phyloP scores from a whole-genome alignment of 2,797 vertebrate species.

The Acanthurus leucopareius region DNA sequence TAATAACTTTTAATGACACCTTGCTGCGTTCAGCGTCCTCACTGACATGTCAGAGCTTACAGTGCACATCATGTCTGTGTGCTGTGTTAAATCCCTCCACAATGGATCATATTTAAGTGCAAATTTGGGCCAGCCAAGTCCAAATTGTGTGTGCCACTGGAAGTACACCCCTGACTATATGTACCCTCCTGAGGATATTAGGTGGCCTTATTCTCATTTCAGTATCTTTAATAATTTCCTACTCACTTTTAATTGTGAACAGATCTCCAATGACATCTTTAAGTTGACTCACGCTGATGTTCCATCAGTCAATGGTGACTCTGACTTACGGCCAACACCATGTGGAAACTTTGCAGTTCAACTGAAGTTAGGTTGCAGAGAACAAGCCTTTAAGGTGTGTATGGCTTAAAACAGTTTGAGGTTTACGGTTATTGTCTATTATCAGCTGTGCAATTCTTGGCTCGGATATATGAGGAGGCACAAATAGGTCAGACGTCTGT shows the following conservation, averaged over 20 bases:
- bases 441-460: too few species aligned
- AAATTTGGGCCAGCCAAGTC: neutral
- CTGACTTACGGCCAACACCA: conserved; percentile 8
- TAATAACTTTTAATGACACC: neutral
- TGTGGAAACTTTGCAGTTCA: conserved; percentile 4
- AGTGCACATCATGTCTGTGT: neutral
- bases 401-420: neutral
- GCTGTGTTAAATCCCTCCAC: neutral
- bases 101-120: neutral
- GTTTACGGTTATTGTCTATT: neutral
- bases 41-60: neutral
- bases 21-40: neutral
- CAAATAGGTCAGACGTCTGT: neutral
- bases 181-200: too few species aligned
- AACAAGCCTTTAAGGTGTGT: conserved; percentile 44
- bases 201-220: neutral
- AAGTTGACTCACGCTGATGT: neutral
- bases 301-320: neutral
- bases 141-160: neutral
- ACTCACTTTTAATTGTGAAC: neutral
- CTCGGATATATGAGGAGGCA: neutral
- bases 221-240: neutral
- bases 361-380: conserved; percentile 16
- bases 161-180: neutral
- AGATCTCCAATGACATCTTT: neutral